Evolutionary conservation across 2,113 vertebrate species (phyloP), one percentile per base, ranked within the genome.

Genomic region (Trematomus loennbergii): DNA sequence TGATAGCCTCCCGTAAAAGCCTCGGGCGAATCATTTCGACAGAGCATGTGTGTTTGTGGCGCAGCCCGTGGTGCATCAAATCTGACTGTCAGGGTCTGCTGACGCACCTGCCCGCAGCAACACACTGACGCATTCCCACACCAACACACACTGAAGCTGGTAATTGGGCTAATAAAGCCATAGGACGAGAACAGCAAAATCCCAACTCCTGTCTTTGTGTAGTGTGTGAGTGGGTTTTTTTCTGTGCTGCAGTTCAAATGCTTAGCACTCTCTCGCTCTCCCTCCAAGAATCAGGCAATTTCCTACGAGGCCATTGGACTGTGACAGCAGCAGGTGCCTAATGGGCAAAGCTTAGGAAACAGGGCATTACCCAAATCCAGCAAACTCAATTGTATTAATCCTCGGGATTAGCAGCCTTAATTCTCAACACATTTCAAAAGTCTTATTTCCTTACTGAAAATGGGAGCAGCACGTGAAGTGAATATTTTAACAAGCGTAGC

Each of bases 311-410:
- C 68, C 81, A 79, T 69, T 64, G 16, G 53, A 84, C 83, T 87
- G 88, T 91, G 92, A 93, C 89, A 78, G 88, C 88, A 86, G 90
- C 90, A 94, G 88, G 91, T 93, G 89, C 88, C 86, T 93, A 92
- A 93, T 94, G 93, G 91, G 84, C 87, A 90, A 78, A 87, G 82
- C 88, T 92, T 92, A 88, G 80, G 89, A 88, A 92, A 92, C 82
- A 87, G 86, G 89, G 89, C 92, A 93, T 93, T 90, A 90, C 86
- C 85, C 81, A 83, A 93, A 92, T 93, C 85, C 89, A 55, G 91
- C 77, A 91, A 94, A 93, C 91, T 92, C 89, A 91, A 92, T 94
- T 94, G 93, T 94, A 92, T 93, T 94, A 94, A 94, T 95, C 94
- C 92, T 65, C 7, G 2, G 85, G 93, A 93, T 94, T 93, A 93